Evolutionary conservation across 2,797 vertebrate species (phyloP).

Genomic region (Mastacembelus armatus): DNA sequence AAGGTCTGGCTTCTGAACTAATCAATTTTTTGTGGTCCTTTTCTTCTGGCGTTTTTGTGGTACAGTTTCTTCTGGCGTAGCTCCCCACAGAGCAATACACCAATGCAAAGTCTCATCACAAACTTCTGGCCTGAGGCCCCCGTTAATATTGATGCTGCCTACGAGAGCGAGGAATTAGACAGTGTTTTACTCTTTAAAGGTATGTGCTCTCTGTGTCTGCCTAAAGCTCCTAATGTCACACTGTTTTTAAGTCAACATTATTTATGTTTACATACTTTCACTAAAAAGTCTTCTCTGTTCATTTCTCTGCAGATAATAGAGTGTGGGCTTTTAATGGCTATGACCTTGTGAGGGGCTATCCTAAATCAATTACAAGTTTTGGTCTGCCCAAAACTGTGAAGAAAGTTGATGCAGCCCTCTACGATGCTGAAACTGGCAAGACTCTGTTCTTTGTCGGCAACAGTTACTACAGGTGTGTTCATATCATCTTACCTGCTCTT

Average conservation of each 20-base stretch:
- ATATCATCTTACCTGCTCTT: neutral
- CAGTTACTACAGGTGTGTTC: conserved; percentile 85
- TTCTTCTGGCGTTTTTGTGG: conserved; percentile 25
- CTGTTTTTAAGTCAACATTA: neutral
- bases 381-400: conserved; percentile 82
- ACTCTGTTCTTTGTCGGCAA: conserved; percentile 85
- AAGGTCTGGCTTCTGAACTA: neutral
- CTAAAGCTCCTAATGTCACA: neutral
- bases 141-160: conserved; percentile 85
- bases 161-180: conserved; percentile 83
- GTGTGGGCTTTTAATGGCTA: conserved; percentile 85
- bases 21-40: no score
- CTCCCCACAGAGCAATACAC: conserved; percentile 67
- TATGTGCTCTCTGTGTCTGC: conserved; percentile 34
- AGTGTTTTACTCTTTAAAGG: conserved; percentile 88
- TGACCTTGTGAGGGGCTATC: conserved; percentile 79
- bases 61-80: conserved; percentile 89
- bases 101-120: conserved; percentile 83
- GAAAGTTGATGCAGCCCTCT: conserved; percentile 86
- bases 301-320: conserved; percentile 34
- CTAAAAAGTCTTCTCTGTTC: neutral
- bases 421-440: conserved; percentile 78
- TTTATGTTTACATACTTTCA: no score
- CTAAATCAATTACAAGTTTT: conserved; percentile 79
- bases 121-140: conserved; percentile 87